phyloP scores from a whole-genome alignment of 92 coral and sea anemone genomes.

The Virgularia gustaviana region DNA sequence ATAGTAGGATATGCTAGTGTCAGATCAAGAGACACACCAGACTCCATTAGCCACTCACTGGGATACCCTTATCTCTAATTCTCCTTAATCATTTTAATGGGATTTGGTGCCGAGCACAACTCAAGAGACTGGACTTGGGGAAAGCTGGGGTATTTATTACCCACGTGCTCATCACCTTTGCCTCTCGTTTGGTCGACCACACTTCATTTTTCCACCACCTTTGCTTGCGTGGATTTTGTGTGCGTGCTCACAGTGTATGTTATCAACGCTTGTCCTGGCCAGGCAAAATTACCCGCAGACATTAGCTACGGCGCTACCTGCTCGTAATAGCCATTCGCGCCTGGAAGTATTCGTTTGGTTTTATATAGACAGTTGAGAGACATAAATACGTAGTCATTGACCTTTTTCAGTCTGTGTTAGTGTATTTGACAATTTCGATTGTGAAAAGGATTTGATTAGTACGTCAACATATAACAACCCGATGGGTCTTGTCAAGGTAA shows the following conservation, averaged over 20 bases:
- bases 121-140: background rate
- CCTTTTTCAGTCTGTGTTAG: slow-evolving; percentile 1
- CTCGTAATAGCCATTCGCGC: too few species aligned
- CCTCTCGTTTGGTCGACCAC: too few species aligned
- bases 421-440: slow-evolving; percentile 4
- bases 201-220: too few species aligned
- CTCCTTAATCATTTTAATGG: slow-evolving; percentile 35
- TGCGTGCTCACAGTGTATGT: too few species aligned
- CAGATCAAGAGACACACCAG: background rate
- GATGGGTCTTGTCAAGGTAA: background rate
- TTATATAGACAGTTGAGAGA: too few species aligned
- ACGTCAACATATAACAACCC: slow-evolving; percentile 16
- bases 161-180: too few species aligned
- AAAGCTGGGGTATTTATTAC: background rate
- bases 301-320: too few species aligned
- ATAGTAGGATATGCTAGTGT: too few species aligned
- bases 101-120: slow-evolving; percentile 15
- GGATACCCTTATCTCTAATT: slow-evolving; percentile 35
- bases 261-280: too few species aligned
- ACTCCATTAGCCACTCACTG: slow-evolving; percentile 42
- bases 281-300: too few species aligned
- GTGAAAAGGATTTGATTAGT: slow-evolving; percentile 22
- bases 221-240: too few species aligned
- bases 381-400: background rate
- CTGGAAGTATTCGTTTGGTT: too few species aligned